Evolutionary conservation across 92 coral and sea anemone genomes (phyloP).

Genomic region (Heliopora coerulea): DNA sequence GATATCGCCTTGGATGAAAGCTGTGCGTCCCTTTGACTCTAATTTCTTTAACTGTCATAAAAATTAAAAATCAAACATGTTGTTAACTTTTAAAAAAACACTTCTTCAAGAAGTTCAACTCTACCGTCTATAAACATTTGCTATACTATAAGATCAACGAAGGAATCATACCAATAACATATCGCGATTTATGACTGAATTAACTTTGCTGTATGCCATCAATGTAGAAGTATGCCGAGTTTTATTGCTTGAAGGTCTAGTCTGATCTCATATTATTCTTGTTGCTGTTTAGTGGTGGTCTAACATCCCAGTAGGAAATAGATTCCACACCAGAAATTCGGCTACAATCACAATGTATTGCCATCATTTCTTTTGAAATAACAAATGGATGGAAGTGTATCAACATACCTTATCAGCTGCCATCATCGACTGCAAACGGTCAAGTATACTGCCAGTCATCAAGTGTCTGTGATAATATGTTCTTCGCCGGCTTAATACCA

Average conservation of each 20-base stretch:
- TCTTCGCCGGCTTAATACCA: neutral
- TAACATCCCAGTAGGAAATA: no score
- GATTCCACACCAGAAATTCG: no score
- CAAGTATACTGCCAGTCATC: neutral
- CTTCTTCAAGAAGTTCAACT: neutral
- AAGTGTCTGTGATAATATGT: no score
- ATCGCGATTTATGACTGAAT: constrained; percentile 3
- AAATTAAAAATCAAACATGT: neutral
- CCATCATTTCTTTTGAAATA: neutral
- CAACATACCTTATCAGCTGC: constrained; percentile 36
- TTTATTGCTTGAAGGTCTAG: no score
- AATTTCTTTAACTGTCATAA: constrained; percentile 38
- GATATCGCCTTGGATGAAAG: constrained; percentile 53
- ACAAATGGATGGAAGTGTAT: neutral
- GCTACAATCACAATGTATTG: no score
- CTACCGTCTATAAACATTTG: neutral
- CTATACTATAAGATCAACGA: neutral
- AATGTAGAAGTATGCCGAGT: no score
- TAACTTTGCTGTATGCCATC: constrained; percentile 24
- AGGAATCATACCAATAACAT: constrained; percentile 7
- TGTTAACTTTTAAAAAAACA: neutral
- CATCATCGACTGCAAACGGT: constrained; percentile 11
- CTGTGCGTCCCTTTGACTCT: constrained; percentile 49
- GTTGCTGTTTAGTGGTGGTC: no score
- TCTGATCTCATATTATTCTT: neutral